phyloP scores from a whole-genome alignment of 2,888 invertebrate genomes.

The Clunio marinus region DNA sequence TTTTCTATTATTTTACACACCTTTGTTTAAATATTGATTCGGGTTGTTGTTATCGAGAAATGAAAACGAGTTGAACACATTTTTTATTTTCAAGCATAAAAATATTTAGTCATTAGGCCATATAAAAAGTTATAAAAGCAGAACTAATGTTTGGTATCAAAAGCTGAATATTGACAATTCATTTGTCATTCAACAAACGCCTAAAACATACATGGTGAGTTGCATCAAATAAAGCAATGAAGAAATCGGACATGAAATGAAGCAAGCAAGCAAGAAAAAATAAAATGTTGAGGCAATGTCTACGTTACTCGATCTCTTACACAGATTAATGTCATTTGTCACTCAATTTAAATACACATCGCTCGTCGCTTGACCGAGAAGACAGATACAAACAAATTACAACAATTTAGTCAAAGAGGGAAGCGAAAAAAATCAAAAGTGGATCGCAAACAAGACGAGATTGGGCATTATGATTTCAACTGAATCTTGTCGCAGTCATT shows the following conservation, averaged over 20 bases:
- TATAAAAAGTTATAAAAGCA: background rate
- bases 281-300: no score
- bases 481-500: constrained; percentile 1
- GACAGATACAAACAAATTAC: constrained; percentile 32
- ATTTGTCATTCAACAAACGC: background rate
- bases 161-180: background rate
- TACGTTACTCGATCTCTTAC: constrained; percentile 28
- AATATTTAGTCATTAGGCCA: constrained; percentile 12
- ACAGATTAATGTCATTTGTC: constrained; percentile 35
- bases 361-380: constrained; percentile 7
- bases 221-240: background rate
- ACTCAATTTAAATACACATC: constrained; percentile 31
- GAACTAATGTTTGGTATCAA: background rate
- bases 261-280: no score
- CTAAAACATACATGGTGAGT: background rate
- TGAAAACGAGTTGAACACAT: no score
- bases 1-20: background rate
- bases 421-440: no score
- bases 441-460: constrained; percentile 1
- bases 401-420: constrained; percentile 27
- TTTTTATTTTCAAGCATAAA: background rate
- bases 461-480: constrained; percentile 10
- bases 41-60: constrained; percentile 2
- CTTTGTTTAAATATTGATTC: constrained; percentile 35
- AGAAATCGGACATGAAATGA: no score